Evolutionary conservation across 1,140 invertebrate species (phyloP).

Genomic region (Apis dorsata): DNA sequence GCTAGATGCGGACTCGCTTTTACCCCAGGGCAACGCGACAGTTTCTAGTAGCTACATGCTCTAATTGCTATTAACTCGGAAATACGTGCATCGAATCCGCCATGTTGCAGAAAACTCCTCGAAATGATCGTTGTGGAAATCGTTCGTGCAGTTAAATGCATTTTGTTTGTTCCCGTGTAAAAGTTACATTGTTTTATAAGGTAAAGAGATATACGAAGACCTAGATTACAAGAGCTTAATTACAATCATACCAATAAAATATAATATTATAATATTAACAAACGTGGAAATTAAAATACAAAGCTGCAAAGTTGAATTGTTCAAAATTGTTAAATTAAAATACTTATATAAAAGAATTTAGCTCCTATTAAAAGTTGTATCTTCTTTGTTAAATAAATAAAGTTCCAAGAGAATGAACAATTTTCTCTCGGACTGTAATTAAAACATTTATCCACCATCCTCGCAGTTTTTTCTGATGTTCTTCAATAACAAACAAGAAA

Average conservation of each 20-base stretch:
- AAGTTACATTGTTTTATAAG: background rate
- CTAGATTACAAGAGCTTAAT: too few species aligned
- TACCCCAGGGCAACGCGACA: background rate
- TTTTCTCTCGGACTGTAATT: background rate
- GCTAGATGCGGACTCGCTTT: background rate
- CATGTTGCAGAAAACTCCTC: background rate
- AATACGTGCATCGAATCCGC: background rate
- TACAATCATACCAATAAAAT: background rate
- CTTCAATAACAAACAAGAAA: background rate
- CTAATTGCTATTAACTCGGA: conserved; percentile 17
- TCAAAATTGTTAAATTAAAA: background rate
- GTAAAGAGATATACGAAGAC: too few species aligned
- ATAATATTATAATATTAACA: background rate
- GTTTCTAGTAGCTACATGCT: background rate
- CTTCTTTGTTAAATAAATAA: background rate
- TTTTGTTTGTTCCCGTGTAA: too few species aligned
- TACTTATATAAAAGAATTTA: background rate
- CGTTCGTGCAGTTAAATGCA: too few species aligned
- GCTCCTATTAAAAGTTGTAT: background rate
- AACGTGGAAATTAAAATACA: background rate
- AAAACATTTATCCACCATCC: background rate
- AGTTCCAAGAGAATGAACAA: background rate
- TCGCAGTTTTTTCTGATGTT: background rate
- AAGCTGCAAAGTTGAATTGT: background rate
- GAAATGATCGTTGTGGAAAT: background rate